These are phyloP conservation scores for Vanessa cardui DNA, from an alignment of 2,888 invertebrate species.

Conservation along the genomic window DNA sequence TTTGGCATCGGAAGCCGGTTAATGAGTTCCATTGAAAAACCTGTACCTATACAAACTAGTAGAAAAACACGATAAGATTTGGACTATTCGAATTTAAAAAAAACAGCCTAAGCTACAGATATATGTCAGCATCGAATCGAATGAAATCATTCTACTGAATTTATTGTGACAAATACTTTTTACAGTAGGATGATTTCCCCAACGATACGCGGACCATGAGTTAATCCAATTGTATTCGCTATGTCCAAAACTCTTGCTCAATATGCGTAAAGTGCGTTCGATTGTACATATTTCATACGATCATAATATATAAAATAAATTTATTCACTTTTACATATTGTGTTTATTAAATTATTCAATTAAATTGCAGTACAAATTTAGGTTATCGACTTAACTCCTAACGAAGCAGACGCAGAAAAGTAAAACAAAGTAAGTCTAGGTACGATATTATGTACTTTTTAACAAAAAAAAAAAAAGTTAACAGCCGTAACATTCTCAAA, in stretches of 20 bases:
- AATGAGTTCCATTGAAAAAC: slow-evolving; percentile 53
- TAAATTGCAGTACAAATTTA: too few species aligned
- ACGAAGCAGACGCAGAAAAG: too few species aligned
- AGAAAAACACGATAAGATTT: slow-evolving; percentile 17
- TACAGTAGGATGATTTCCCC: slow-evolving; percentile 46
- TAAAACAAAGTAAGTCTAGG: too few species aligned
- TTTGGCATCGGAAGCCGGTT: slow-evolving; percentile 49
- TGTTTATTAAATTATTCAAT: too few species aligned
- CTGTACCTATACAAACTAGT: slow-evolving; percentile 21
- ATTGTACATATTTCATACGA: slow-evolving; percentile 49
- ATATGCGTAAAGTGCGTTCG: slow-evolving; percentile 67
- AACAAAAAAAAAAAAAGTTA: not conserved
- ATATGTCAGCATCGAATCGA: slow-evolving; percentile 19
- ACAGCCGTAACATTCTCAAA: not conserved
- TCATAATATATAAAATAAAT: slow-evolving; percentile 28
- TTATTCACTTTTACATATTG: not conserved
- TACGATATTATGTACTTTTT: too few species aligned
- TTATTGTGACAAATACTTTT: slow-evolving; percentile 40
- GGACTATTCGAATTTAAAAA: slow-evolving; percentile 19
- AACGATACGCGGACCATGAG: slow-evolving; percentile 54
- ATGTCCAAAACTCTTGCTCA: slow-evolving; percentile 66
- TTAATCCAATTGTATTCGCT: slow-evolving; percentile 70
- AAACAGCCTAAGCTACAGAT: slow-evolving; percentile 12
- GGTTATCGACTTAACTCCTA: too few species aligned
- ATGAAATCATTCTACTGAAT: slow-evolving; percentile 35